Conservation (phyloP, 2,797 vertebrate species). For the Gambusia yucatana region DNA sequence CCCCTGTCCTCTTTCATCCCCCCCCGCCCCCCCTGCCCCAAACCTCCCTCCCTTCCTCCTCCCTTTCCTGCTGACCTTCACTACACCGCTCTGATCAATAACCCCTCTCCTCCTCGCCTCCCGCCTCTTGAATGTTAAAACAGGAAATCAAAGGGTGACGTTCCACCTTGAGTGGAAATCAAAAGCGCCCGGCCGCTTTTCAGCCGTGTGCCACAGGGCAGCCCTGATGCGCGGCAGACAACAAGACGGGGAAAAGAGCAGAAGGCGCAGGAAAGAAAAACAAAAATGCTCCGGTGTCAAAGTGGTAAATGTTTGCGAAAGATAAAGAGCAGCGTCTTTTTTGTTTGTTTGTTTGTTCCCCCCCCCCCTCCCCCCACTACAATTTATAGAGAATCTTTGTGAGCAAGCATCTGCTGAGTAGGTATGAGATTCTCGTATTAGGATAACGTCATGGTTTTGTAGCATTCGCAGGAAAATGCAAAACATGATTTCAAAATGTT, state of each 20-base stretch:
- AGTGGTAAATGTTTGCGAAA: neutral
- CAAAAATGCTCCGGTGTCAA: neutral
- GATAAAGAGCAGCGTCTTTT: neutral
- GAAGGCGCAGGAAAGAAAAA: neutral
- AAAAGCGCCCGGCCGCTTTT: slow-evolving; percentile 89
- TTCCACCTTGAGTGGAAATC: slow-evolving; percentile 96
- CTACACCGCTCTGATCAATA: slow-evolving; percentile 89
- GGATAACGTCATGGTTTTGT: neutral
- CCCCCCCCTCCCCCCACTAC: neutral
- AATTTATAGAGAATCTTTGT: neutral
- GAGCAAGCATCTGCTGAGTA: neutral
- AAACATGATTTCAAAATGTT: neutral
- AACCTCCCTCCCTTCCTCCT: slow-evolving; percentile 27
- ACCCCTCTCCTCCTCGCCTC: slow-evolving; percentile 86
- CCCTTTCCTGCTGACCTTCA: slow-evolving; percentile 87
- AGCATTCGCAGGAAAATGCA: neutral
- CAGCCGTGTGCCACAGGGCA: slow-evolving; percentile 72
- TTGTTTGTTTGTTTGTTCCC: no score
- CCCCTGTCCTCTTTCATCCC: slow-evolving; percentile 68
- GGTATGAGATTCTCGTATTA: neutral
- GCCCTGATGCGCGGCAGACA: slow-evolving; percentile 74
- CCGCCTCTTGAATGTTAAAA: slow-evolving; percentile 86
- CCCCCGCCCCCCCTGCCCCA: slow-evolving; percentile 18
- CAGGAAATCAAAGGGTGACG: slow-evolving; percentile 96
- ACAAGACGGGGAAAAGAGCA: slow-evolving; percentile 64